Base-by-base conservation (phyloP, 2,797 vertebrate species). In the Passerculus sandwichensis region DNA sequence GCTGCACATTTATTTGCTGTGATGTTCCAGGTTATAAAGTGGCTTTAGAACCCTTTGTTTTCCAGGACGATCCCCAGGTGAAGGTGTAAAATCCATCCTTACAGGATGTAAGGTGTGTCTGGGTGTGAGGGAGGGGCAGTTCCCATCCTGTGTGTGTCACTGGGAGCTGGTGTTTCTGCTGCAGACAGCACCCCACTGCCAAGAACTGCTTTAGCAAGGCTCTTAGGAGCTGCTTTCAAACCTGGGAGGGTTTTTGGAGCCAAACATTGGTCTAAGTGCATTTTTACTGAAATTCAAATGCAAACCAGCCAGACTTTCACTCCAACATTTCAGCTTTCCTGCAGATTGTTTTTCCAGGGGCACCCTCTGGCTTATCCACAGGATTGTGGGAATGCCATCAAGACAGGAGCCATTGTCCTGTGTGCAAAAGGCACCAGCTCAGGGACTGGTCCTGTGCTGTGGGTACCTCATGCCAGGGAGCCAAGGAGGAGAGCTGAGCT, bases 211-310 rank as follows among this genome's bases (percentile, higher is more conserved):
- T 92, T 67, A 91, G 53, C 64, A 57, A 73, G 74, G 64, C 74
- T 92, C 72, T 67, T 40, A 59, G 6, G 30, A 94, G 11, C 53
- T 72, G 22, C 54, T 82, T 90, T 82, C 74, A 93, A 66, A 83
- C 44, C 38, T 75, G 38, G 44, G 82, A 91, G 65, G 27, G 4
- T 5, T 80, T 75, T 73, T 77, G 70, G 54, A 94, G 89, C 79
- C 75, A 85, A 77, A 78, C 26, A 10, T 45, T 80, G 75, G 67
- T 72, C 47, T 92, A 57, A 88, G 44, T 74, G 54, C 45, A 32
- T 85, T 94, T 80, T 87, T 69, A 85, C 66, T 89, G 18, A 83
- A 82, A 83, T 80, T 51, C 48, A 87, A 61, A 75, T 75, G 44
- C 54, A 62, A 93, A 47, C 44, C 20, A 30, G 62, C 54, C 42